Evolutionary conservation across 2,888 invertebrate genomes (phyloP).

Genomic region (Cistogaster globosa): DNA sequence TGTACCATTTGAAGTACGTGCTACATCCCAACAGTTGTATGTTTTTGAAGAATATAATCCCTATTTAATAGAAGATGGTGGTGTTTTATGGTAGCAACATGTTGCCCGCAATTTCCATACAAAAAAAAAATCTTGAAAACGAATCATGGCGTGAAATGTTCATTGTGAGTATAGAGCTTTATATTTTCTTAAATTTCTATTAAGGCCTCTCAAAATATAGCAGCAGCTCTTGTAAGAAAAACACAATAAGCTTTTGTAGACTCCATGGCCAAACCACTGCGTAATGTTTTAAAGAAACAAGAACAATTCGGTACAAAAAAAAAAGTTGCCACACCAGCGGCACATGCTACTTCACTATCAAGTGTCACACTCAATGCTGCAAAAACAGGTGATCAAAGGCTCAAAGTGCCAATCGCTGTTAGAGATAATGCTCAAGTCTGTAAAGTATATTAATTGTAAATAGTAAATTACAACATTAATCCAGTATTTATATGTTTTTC

Average conservation of each 20-base stretch:
- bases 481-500: background rate
- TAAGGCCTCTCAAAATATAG: constrained; percentile 89
- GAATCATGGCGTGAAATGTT: constrained; percentile 97
- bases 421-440: constrained; percentile 80
- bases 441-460: constrained; percentile 70
- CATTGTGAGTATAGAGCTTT: constrained; percentile 85
- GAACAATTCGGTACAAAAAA: constrained; percentile 88
- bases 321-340: constrained; percentile 86
- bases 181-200: constrained; percentile 90
- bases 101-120: constrained; percentile 91
- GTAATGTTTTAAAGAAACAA: constrained; percentile 92
- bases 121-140: constrained; percentile 89
- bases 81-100: constrained; percentile 93
- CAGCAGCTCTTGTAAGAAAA: constrained; percentile 89
- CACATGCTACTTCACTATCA: constrained; percentile 85
- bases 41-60: constrained; percentile 95
- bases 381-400: constrained; percentile 81
- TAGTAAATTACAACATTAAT: background rate
- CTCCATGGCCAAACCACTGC: constrained; percentile 93
- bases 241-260: constrained; percentile 96
- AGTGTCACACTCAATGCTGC: constrained; percentile 83
- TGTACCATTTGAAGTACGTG: constrained; percentile 93
- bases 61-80: constrained; percentile 95
- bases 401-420: constrained; percentile 76
- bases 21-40: constrained; percentile 92